Conservation (phyloP, 2,888 invertebrate species). For the Xylota segnis region DNA sequence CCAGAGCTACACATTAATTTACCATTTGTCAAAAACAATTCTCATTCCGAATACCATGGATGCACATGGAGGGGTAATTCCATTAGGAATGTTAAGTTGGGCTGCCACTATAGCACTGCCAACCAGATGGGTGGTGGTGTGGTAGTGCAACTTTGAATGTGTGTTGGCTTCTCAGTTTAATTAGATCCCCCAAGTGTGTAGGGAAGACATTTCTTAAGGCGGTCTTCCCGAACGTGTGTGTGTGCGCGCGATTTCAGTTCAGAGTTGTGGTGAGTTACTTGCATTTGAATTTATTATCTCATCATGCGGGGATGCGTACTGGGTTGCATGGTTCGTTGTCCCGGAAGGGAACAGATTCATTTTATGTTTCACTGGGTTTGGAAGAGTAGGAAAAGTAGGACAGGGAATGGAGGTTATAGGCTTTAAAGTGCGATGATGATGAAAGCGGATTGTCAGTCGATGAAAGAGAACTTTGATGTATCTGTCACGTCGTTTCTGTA, state of each 20-base stretch:
- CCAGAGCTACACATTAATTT: constrained; percentile 55
- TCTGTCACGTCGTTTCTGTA: too few species aligned
- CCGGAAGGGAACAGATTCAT: neutral
- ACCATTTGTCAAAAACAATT: constrained; percentile 70
- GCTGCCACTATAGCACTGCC: constrained; percentile 20
- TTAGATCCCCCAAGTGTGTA: constrained; percentile 61
- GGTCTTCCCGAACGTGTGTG: neutral
- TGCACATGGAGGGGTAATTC: constrained; percentile 39
- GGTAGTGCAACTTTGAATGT: constrained; percentile 24
- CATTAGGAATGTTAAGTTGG: constrained; percentile 31
- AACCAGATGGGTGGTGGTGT: neutral
- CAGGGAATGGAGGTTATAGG: too few species aligned
- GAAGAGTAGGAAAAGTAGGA: neutral
- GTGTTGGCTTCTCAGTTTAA: constrained; percentile 41
- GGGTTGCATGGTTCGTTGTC: neutral
- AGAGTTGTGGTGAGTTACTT: constrained; percentile 16
- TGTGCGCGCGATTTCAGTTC: neutral
- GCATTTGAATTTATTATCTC: constrained; percentile 29
- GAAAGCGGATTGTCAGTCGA: too few species aligned
- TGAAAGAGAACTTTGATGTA: too few species aligned
- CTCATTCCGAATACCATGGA: constrained; percentile 53
- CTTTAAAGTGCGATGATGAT: too few species aligned
- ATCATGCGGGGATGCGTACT: constrained; percentile 22
- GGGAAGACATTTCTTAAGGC: constrained; percentile 42
- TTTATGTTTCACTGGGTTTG: neutral